Evolutionary conservation across 2,888 invertebrate species (phyloP), one percentile per base, ranked within the genome.

Genomic region (Andricus curvator): DNA sequence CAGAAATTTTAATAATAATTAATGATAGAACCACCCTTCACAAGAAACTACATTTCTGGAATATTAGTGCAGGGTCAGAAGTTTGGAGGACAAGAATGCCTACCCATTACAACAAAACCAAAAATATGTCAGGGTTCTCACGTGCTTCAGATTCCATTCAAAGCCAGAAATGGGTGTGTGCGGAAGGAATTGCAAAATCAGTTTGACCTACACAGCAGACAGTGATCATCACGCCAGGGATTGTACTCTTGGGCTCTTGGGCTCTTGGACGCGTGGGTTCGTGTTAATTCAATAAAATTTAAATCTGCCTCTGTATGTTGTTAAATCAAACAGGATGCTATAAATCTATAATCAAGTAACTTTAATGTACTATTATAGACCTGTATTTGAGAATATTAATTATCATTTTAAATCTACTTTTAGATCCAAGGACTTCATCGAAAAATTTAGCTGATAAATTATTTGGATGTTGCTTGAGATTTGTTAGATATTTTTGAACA

Each of bases 271-370:
- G 81, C 74, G 81, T 82, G 83, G 81, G 81, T 76, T 77, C 67
- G 60, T 44, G 78, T 80, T 82, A 82, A 83, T 83, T 81, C 81
- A 83, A 81, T n/a, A n/a, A n/a, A n/a, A n/a, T 83, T 83, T 81
- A 81, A 83, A 82, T 83, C 81, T 77, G 67, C 70, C 82, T 80
- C 78, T 78, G 62, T 62, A 22, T 22, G 56, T 68, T 29, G 74
- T 76, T 65, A 65, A 83, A 68, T 77, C 48, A 78, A 82, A 78
- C 83, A 78, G 81, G 81, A 83, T 82, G 80, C 65, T 60, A 80
- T 83, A 80, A 83, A 83, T 83, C 64, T 80, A 83, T 56, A 74
- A 83, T 81, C 78, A 65, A 74, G 76, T 68, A 80, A 48, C 15
- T 48, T 48, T 1, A 11, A 44, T 15, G 41, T 4, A 44, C 44